Percentiles rank a stretch among this genome's conserved stretches.
These are phyloP conservation scores for Conomelus anceps DNA, from an alignment of 2,888 invertebrate species.

Conservation along the genomic window DNA sequence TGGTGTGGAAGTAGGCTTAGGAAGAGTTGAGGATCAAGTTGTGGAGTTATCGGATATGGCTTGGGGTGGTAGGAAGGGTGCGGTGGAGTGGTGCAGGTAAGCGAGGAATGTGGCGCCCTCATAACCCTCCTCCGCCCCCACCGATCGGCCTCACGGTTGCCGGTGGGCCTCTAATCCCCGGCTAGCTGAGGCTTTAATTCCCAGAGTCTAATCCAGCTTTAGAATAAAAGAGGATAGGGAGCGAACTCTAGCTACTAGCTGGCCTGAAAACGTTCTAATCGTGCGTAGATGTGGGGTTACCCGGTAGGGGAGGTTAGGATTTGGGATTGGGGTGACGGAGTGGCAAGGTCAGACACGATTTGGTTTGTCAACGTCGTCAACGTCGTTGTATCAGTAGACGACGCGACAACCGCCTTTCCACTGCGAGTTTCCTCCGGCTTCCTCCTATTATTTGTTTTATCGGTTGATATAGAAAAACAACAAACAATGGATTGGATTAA, in stretches of 20 bases:
- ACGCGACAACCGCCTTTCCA: neutral
- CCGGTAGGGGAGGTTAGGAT: neutral
- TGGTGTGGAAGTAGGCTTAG: neutral
- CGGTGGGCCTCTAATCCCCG: conserved; percentile 16
- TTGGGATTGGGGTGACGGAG: neutral
- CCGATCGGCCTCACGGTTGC: neutral
- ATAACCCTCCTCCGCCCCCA: conserved; percentile 15
- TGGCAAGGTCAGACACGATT: neutral
- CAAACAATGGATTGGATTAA: no score
- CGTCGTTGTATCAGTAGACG: neutral
- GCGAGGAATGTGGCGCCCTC: conserved; percentile 14
- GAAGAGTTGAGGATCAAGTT: neutral
- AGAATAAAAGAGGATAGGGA: conserved; percentile 25
- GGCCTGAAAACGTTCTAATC: conserved; percentile 13
- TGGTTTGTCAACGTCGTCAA: no score
- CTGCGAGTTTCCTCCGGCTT: no score
- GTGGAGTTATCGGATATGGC: neutral
- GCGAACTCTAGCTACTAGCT: conserved; percentile 10
- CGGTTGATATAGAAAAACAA: no score
- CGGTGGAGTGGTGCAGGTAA: neutral
- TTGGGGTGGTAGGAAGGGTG: neutral
- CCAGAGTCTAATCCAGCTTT: conserved; percentile 27
- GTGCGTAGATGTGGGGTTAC: neutral
- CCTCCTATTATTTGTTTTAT: no score
- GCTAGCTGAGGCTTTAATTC: conserved; percentile 27